Conservation (phyloP, 1,140 invertebrate species). For the Mesaphorura yosii region DNA sequence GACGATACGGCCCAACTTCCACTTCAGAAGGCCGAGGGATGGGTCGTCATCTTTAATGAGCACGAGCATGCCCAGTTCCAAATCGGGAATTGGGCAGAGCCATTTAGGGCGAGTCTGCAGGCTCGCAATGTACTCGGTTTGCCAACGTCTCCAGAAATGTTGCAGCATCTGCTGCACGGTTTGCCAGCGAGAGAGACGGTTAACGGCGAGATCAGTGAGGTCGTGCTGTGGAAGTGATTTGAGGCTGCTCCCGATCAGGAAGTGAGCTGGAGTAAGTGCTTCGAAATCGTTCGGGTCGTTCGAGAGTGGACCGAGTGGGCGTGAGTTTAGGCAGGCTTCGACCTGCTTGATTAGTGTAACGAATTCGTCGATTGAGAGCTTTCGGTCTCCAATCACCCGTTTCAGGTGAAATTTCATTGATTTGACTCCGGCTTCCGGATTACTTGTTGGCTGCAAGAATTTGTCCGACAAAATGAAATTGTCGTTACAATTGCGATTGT, state of each 20-base stretch:
- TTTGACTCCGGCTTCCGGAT: conserved; percentile 35
- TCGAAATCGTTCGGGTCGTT: conserved; percentile 32
- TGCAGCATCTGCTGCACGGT: conserved; percentile 28
- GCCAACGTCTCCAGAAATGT: conserved; percentile 31
- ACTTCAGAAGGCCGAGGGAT: conserved; percentile 30
- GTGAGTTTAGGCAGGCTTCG: conserved; percentile 33
- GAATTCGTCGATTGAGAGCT: conserved; percentile 27
- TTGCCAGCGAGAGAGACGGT: conserved; percentile 29
- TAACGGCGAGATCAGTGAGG: not conserved
- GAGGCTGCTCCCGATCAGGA: conserved; percentile 13
- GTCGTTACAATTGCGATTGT: too few species aligned
- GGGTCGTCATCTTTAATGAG: conserved; percentile 32
- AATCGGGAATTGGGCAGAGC: conserved; percentile 21
- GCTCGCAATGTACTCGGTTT: conserved; percentile 33
- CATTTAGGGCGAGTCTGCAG: conserved; percentile 32
- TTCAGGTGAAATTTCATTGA: conserved; percentile 32
- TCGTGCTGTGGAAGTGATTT: conserved; percentile 11
- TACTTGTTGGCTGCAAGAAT: too few species aligned
- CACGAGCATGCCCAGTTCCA: conserved; percentile 25
- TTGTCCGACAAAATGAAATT: too few species aligned
- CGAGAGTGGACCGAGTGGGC: conserved; percentile 28
- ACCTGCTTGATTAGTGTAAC: conserved; percentile 31
- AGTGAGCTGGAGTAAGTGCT: conserved; percentile 30
- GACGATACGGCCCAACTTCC: conserved; percentile 34
- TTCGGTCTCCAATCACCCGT: conserved; percentile 21